Base-by-base conservation (phyloP, 2,888 invertebrate species). In the Ephialtes manifestator region DNA sequence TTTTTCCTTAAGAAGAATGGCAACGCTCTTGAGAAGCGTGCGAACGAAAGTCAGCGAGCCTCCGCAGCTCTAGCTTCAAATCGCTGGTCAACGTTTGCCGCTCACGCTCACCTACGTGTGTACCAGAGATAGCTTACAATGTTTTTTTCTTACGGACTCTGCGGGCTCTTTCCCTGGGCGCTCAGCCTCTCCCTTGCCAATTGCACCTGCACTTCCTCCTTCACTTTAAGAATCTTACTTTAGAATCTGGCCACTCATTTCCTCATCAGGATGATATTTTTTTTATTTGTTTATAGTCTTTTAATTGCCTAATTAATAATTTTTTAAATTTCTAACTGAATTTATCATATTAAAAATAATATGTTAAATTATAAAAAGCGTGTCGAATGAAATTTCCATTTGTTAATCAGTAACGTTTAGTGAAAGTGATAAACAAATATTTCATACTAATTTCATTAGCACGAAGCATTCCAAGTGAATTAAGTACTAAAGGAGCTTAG, bases 31-130 rank as follows among this genome's bases (percentile, higher is more conserved):
- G 75, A 85, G 75, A 75, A 85, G 83, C 81, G 84, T 84, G 84
- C 86, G 81, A 83, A 86, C 85, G 86, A 86, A 86, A 86, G 86
- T 86, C 65, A 71, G 71, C 77, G 31, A 28, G 35, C 8, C 35
- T 13, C 8, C 4, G 60, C 63, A 65, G 71, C 24, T 51, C 60
- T 11, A 43, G 39, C 65, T 43, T 24, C 68, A 79, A 79, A 82
- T 55, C 63, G 51, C 58, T 58, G 81, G 84, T 80, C 83, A 83
- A 86, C 75, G 81, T 18, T 86, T 78, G 81, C 81, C 81, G 63
- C 75, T 83, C 78, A 82, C 85, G 82, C 76, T 84, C 84, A 83
- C 85, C 74, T 83, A 83, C 63, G 70, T 77, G 48, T 74, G 72
- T 65, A 48, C 63, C 53, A 46, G 83, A 76, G 72, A 83, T 76